A percentile compares a stretch with the other conserved stretches of the same genome.
Evolutionary conservation across 2,888 invertebrate species (phyloP).

Genomic region (Cryptocephalus primarius): DNA sequence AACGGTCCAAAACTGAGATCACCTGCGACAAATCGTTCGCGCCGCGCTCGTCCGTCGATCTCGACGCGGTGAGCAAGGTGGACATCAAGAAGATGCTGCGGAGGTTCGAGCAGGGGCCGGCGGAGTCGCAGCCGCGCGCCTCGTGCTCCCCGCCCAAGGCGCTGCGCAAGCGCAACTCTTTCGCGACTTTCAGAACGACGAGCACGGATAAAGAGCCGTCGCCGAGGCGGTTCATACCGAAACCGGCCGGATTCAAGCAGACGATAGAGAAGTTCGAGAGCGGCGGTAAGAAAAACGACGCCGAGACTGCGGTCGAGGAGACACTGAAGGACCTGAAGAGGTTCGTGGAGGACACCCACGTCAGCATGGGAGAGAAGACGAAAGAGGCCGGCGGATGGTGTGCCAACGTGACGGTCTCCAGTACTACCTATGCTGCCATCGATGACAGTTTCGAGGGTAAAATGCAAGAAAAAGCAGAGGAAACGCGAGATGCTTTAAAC

Average conservation of each 20-base stretch:
- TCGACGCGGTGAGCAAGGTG: slow-evolving; percentile 33
- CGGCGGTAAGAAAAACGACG: slow-evolving; percentile 6
- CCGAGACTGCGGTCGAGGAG: slow-evolving; percentile 11
- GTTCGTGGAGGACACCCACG: slow-evolving; percentile 19
- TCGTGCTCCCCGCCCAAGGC: slow-evolving; percentile 2
- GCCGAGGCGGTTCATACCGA: slow-evolving; percentile 3
- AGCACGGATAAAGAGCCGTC: slow-evolving; percentile 1
- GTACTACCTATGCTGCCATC: slow-evolving; percentile 16
- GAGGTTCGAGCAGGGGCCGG: slow-evolving; percentile 29
- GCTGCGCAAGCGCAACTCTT: slow-evolving; percentile 9
- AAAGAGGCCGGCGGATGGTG: slow-evolving; percentile 16
- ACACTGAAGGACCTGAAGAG: slow-evolving; percentile 22
- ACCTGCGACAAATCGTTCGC: slow-evolving; percentile 19
- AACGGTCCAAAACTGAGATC: slow-evolving; percentile 33
- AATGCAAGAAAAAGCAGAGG: too few species aligned
- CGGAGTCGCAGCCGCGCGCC: background rate
- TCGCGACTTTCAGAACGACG: slow-evolving; percentile 7
- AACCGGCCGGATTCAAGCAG: slow-evolving; percentile 13
- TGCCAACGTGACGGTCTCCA: slow-evolving; percentile 24
- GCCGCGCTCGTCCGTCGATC: slow-evolving; percentile 30
- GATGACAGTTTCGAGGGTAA: background rate
- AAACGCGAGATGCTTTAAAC: too few species aligned
- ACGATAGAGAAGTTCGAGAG: slow-evolving; percentile 18
- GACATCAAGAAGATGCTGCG: slow-evolving; percentile 33
- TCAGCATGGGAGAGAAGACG: slow-evolving; percentile 14